Base-by-base conservation (phyloP, 2,888 invertebrate genomes). In the Gordius sp. region DNA sequence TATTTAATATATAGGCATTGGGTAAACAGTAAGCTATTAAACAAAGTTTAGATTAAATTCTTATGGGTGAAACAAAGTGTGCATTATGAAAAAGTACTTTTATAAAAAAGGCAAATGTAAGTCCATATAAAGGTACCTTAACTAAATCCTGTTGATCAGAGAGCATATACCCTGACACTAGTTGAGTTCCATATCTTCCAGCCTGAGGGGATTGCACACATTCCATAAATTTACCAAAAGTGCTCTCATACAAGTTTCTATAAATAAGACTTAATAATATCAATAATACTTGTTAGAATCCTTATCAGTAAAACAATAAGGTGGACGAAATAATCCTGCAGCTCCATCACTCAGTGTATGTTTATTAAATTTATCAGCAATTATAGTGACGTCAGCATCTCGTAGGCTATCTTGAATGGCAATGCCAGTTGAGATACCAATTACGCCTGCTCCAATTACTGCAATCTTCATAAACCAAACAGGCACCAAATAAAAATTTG, bases 301-400 rank as follows among this genome's bases (percentile, higher is more conserved):
- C 39, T 33, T n/a, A 8, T 33, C 39, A 13, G 8, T 33, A 13
- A 33, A 8, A 33, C n/a, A 13, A 33, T 33, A 57, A 61, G 63
- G 65, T 0, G 66, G 66, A 56, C 62, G 60, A 63, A 66, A 66
- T 59, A 65, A 62, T 1, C 67, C 68, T 2, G 65, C 68, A 1
- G 67, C 64, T 4, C 64, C 63, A 58, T 68, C 66, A 2, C 64
- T 63, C 0, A 66, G 66, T 1, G 65, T 64, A 57, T 64, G 24
- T 0, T 67, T 67, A 1, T 66, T 63, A 58, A 66, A 66, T 1
- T 61, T 58, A 18, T 65, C 66, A 2, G 66, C 63, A 16, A 67
- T 61, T 2, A 68, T 59, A 2, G 64, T 64, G 1, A 68, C 63
- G 58, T 67, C 60, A 20, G 61, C 61, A 18, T 33, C 39, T 33